Evolutionary conservation across 2,888 invertebrate genomes (phyloP), one percentile per base, ranked within the genome.

Genomic region (Caenorhabditis sp.): DNA sequence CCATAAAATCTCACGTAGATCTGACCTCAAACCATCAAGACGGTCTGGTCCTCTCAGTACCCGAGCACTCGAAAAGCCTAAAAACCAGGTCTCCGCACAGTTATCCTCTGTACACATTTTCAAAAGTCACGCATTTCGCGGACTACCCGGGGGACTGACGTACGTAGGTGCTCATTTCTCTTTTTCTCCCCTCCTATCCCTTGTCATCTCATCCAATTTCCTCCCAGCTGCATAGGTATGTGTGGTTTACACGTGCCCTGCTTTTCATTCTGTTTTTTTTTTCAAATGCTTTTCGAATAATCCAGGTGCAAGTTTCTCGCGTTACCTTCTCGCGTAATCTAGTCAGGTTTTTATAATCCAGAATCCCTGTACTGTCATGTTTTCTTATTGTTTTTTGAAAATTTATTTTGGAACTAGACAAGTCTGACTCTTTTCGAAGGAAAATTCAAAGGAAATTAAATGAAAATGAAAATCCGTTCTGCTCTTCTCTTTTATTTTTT

Each of bases 81-180:
- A 62, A 55, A 47, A 32, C 40, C 74, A 74, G 47, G 22, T 24
- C 37, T 26, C 58, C 58, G 32, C 37, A 28, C 62, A 32, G 32
- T 32, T 32, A 4, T 56, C 44, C 55, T 67, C 44, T 64, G 67
- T 26, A 51, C 60, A 58, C 60, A 20, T 40, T 76, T 74, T 53
- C 18, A 50, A 76, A 76, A 76, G 67, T 76, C 76, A 76, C 76
- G 76, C 60, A 76, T 58, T 51, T 60, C 8, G 32, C 64, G 64
- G 56, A 72, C 55, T 32, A 18, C 20, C 28, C 65, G 64, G 65
- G 18, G 47, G 28, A 32, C 67, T 76, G 76, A 76, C 76, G 74
- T 74, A 40, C 15, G 47, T 47, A 47, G 18, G 47, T 47, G 61
- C 60, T 61, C 67, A 61, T 64, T 58, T 76, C 67, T 65, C 67